phyloP scores from a whole-genome alignment of 2,888 invertebrate genomes.

The Leptura quadrifasciata region DNA sequence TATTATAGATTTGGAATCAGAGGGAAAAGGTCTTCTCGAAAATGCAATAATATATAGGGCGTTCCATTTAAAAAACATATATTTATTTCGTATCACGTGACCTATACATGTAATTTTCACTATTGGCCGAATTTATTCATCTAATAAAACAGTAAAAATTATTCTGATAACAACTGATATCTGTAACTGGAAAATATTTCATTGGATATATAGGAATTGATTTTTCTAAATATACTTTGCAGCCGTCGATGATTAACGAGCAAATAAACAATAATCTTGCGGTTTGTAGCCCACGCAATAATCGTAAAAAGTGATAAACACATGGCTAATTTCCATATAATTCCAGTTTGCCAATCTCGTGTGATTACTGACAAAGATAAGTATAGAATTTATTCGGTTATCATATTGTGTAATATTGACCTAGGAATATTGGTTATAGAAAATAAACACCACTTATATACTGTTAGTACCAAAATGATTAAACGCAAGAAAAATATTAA shows the following conservation, averaged over 20 bases:
- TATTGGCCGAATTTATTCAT: no score
- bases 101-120: no score
- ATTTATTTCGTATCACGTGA: no score
- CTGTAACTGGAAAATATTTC: not conserved
- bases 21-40: no score
- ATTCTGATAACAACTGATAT: not conserved
- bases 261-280: slow-evolving; percentile 1
- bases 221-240: slow-evolving; percentile 7
- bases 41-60: no score
- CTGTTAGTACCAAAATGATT: no score
- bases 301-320: not conserved
- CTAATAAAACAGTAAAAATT: no score
- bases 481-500: not conserved
- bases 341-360: not conserved
- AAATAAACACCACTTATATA: not conserved
- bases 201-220: slow-evolving; percentile 1
- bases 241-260: not conserved
- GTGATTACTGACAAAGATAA: not conserved
- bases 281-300: not conserved
- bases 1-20: no score
- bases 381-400: not conserved
- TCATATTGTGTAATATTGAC: not conserved
- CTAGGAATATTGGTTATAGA: slow-evolving; percentile 13
- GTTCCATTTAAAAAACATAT: no score
- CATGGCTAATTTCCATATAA: not conserved